A percentile compares a stretch with the other conserved stretches of the same genome.
Conservation (phyloP, 2,888 invertebrate genomes). For the Herminia tarsipennalis region DNA sequence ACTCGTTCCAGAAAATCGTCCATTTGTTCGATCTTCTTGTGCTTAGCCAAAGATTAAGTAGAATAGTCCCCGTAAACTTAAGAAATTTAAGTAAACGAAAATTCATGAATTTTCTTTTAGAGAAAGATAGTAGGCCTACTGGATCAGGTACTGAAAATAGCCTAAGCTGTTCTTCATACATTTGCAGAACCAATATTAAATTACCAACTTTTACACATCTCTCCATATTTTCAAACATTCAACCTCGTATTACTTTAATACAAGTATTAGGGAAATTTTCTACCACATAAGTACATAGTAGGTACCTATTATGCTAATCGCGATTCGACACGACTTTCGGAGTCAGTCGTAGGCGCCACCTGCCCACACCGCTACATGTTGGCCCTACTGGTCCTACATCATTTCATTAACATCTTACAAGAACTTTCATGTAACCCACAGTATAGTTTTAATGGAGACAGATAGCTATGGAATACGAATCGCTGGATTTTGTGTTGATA, state of each 20-base stretch:
- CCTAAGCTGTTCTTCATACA: no score
- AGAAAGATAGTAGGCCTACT: no score
- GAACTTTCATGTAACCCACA: slow-evolving; percentile 50
- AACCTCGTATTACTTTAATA: background rate
- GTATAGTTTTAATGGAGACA: slow-evolving; percentile 46
- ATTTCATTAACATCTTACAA: slow-evolving; percentile 61
- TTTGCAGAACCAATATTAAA: no score
- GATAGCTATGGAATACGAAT: slow-evolving; percentile 35
- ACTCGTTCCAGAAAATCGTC: no score
- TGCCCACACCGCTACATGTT: slow-evolving; percentile 59
- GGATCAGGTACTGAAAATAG: no score
- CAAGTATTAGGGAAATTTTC: slow-evolving; percentile 30
- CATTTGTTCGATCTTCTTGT: no score
- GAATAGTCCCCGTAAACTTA: no score
- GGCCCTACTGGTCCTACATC: slow-evolving; percentile 51
- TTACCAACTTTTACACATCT: no score
- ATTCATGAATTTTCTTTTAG: no score
- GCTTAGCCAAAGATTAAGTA: no score
- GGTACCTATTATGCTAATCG: slow-evolving; percentile 38
- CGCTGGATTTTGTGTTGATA: slow-evolving; percentile 9
- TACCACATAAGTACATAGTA: slow-evolving; percentile 19
- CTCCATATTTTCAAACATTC: no score
- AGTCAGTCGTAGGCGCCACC: slow-evolving; percentile 61
- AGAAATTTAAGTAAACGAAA: no score
- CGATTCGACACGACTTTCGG: slow-evolving; percentile 27